Evolutionary conservation across 2,888 invertebrate species (phyloP), one percentile per base, ranked within the genome.

Genomic region (Ashinkailepas kermadecensis): DNA sequence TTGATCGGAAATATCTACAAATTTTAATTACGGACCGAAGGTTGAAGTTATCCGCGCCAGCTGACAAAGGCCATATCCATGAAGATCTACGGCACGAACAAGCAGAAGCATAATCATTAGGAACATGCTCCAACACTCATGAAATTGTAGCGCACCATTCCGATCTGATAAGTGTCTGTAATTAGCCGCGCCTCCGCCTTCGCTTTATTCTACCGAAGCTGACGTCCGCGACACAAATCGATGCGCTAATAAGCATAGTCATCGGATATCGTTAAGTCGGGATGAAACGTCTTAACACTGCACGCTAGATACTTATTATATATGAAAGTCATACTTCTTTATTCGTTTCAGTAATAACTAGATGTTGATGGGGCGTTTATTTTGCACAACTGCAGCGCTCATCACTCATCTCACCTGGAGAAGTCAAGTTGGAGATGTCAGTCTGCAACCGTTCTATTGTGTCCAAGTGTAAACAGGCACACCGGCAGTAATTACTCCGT

Each of bases 311-410:
- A 18, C 54, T 56, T 74, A 54, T 56, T 56, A 74, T 56, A 56
- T 74, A 15, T 74, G 74, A 74, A 74, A 74, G 74, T 74, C 74
- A 74, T 74, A 74, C 21, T 74, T 74, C 74, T 74, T 56, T 74
- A 74, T 74, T 74, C 74, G 74, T 74, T 56, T 74, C 54, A 56
- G 21, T 74, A 74, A 74, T 74, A 74, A 56, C 56, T 56, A 54
- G 74, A 74, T 74, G 74, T 56, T 74, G 74, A 74, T 74, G 56
- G 74, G 39, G 8, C 39, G 74, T 74, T 15, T 56, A 56, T 21
- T 74, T 74, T 74, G 74, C 74, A 56, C 12, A 10, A 9, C 56
- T 74, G 74, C 74, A 74, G 10, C 54, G 56, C 54, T 56, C 74
- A 74, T 74, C 74, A 15, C 56, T 74, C 74, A 54, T 74, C 21